Conservation (phyloP, 1,140 invertebrate species). For the Heliothis subflexa region DNA sequence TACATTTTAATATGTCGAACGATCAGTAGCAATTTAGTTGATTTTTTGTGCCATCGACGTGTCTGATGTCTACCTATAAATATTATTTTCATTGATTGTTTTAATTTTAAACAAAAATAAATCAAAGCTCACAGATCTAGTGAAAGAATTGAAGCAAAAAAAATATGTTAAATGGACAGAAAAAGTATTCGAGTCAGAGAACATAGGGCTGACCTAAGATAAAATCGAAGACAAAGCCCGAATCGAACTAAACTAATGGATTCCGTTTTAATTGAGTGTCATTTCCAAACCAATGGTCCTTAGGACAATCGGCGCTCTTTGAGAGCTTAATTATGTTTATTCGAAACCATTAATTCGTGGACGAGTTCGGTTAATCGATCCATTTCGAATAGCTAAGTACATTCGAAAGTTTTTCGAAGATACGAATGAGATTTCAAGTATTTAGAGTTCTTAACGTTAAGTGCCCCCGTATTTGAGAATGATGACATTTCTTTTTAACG, state of each 20-base stretch:
- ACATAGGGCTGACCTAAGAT: constrained; percentile 1
- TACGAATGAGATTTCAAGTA: constrained; percentile 41
- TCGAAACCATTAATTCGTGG: constrained; percentile 72
- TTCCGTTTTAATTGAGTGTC: constrained; percentile 72
- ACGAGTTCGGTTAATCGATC: constrained; percentile 76
- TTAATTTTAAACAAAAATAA: too few relatives aligned
- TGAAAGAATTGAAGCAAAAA: too few relatives aligned
- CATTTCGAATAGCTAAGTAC: constrained; percentile 54
- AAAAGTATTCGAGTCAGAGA: not conserved
- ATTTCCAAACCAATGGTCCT: constrained; percentile 71
- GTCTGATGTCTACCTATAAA: too few relatives aligned
- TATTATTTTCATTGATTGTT: too few relatives aligned
- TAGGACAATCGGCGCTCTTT: constrained; percentile 76
- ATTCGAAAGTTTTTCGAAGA: constrained; percentile 58
- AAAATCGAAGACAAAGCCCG: constrained; percentile 25
- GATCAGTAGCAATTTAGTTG: too few relatives aligned
- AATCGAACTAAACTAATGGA: constrained; percentile 52
- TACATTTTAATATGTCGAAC: not conserved
- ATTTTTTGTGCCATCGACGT: too few relatives aligned
- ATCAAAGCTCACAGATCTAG: too few relatives aligned
- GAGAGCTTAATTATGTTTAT: constrained; percentile 83
- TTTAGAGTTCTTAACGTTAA: constrained; percentile 42
- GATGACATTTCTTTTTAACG: constrained; percentile 53
- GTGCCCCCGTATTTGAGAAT: constrained; percentile 49
- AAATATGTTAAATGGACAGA: not conserved